Percentiles rank a stretch among this genome's conserved stretches.
Evolutionary conservation across 2,113 vertebrate genomes (phyloP).

Genomic region (Calonectris borealis): DNA sequence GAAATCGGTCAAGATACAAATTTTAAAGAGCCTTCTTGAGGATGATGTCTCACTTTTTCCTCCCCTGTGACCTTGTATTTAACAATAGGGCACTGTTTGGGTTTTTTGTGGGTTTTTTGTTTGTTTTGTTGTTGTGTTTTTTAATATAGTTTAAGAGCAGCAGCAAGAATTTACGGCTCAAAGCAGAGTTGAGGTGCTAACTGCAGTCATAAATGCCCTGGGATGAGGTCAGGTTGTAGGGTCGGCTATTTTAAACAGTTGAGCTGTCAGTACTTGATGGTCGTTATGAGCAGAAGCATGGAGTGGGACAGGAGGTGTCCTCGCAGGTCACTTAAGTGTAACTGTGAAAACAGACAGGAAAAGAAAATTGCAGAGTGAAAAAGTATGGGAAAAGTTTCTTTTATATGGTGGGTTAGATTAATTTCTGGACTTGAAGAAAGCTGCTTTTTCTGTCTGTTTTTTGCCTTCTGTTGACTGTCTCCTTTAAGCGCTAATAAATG

Average conservation of each 20-base stretch:
- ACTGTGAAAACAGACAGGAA: not conserved
- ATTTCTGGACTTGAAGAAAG: not conserved
- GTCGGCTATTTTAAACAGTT: not conserved
- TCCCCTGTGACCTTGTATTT: not conserved
- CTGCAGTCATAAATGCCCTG: not conserved
- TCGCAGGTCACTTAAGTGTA: not conserved
- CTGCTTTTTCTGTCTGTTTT: not conserved
- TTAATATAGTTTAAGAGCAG: not conserved
- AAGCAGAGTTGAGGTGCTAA: not conserved
- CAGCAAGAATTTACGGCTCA: not conserved
- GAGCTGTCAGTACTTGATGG: not conserved
- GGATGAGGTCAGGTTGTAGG: not conserved
- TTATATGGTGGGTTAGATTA: not conserved
- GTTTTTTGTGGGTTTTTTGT: not conserved
- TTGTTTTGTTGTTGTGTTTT: not conserved
- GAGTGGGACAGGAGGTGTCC: not conserved
- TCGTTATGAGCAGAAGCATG: not conserved
- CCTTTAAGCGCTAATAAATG: not conserved
- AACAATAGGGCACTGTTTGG: not conserved
- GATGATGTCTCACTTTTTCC: not conserved
- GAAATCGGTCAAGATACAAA: not conserved
- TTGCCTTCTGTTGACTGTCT: not conserved
- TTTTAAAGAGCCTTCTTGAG: not conserved
- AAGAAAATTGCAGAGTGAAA: not conserved
- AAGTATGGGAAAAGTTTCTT: not conserved